phyloP scores from a whole-genome alignment of 2,888 invertebrate species.

The Odontocerum albicorne region DNA sequence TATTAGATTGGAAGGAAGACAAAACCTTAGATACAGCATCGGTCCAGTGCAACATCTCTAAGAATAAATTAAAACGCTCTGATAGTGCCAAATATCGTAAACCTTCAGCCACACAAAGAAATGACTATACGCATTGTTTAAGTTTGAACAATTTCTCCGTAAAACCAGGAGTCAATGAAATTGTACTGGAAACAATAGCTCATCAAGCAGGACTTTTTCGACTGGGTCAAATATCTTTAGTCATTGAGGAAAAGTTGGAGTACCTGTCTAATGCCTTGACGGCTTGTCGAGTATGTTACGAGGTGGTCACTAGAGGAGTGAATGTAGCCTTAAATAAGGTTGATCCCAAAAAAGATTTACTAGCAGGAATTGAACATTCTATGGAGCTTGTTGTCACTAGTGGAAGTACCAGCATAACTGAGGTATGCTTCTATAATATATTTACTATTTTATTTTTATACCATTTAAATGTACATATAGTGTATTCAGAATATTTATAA shows the following conservation, averaged over 20 bases:
- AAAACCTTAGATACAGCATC: slow-evolving; percentile 74
- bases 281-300: slow-evolving; percentile 57
- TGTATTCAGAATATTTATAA: neutral
- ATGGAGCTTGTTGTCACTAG: slow-evolving; percentile 75
- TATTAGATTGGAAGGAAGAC: slow-evolving; percentile 80
- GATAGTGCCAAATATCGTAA: slow-evolving; percentile 73
- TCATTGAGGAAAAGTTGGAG: slow-evolving; percentile 67
- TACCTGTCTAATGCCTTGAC: slow-evolving; percentile 67
- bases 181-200: slow-evolving; percentile 62
- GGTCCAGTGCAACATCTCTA: slow-evolving; percentile 69
- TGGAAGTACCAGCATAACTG: slow-evolving; percentile 73
- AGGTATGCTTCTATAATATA: slow-evolving; percentile 48
- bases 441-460: neutral
- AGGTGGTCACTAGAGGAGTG: slow-evolving; percentile 58
- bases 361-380: slow-evolving; percentile 80
- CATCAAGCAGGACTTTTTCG: slow-evolving; percentile 67
- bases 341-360: slow-evolving; percentile 66
- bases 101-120: slow-evolving; percentile 65
- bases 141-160: slow-evolving; percentile 52
- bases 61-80: slow-evolving; percentile 65
- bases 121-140: slow-evolving; percentile 67
- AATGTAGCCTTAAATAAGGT: slow-evolving; percentile 55
- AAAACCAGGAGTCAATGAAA: slow-evolving; percentile 66
- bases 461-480: neutral
- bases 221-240: slow-evolving; percentile 70